phyloP scores from a whole-genome alignment of 2,797 vertebrate genomes.

The Mus caroli region DNA sequence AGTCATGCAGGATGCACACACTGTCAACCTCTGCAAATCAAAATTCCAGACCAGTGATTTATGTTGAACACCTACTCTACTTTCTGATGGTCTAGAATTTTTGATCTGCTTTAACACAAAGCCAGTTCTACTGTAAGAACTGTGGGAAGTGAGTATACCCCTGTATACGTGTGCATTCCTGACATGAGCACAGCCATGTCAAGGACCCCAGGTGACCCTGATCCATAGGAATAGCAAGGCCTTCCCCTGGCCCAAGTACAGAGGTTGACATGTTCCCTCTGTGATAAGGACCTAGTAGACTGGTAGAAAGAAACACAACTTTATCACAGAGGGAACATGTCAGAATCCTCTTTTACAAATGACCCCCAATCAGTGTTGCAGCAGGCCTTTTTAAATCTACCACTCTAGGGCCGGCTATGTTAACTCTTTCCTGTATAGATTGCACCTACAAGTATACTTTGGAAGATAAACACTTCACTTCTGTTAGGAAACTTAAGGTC shows the following conservation, averaged over 20 bases:
- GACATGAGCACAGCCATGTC: not conserved
- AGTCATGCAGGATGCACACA: not conserved
- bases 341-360: slow-evolving; percentile 60
- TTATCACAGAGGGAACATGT: slow-evolving; percentile 29
- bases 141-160: not conserved
- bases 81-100: slow-evolving; percentile 41
- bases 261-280: not conserved
- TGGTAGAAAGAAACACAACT: not conserved
- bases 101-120: not conserved
- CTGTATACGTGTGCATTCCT: not conserved
- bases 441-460: not conserved
- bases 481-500: not conserved
- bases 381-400: not conserved
- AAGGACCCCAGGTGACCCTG: not conserved
- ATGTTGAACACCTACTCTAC: slow-evolving; percentile 52
- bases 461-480: not conserved
- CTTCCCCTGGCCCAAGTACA: not conserved
- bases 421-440: not conserved
- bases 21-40: not conserved
- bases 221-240: not conserved
- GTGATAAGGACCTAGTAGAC: not conserved
- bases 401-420: not conserved
- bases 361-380: slow-evolving; percentile 3
- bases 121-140: not conserved
- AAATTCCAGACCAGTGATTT: not conserved